Base-by-base conservation (phyloP, 2,797 vertebrate genomes). In the Falco berigora region DNA sequence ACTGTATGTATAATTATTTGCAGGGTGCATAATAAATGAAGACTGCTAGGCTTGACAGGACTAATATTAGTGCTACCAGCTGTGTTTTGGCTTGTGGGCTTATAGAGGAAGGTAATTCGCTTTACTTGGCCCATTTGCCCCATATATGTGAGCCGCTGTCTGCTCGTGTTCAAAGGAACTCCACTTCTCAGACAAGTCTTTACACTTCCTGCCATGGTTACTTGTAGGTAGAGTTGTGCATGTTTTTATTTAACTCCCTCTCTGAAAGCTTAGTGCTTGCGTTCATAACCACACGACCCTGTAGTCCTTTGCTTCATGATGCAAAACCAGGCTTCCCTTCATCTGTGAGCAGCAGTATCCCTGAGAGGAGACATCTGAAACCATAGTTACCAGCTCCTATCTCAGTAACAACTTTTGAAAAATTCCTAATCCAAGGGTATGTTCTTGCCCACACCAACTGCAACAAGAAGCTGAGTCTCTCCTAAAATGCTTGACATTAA, bases 51-150 rank as follows among this genome's bases (percentile, higher is more conserved):
- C 71, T 85, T 83, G 56, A 79, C 81, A 87, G 17, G 46, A 84
- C 69, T 90, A 50, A 88, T 72, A 66, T 66, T 55, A 90, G 74
- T 58, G 44, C 63, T 86, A 21, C 81, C 78, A 92, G 78, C 91
- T 92, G 94, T 90, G 84, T 82, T 97, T 93, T 92, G 83, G 86
- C 86, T 95, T 71, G 71, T 93, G 56, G 61, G 61, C 49, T 92
- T 58, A 38, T 34, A 61, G 46, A 36, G 71, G 36, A 63, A 89
- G 40, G 49, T 63, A 85, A 87, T 71, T 85, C 81, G 92, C 84
- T 87, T 75, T 55, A 46, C 71, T 80, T 72, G 79, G 85, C 66
- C 85, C 1, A 3, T 83, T 80, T 86, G 81, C 87, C 79, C 72
- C 7, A 14, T 59, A 63, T 36, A 17, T 5, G 11, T n/a, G 55